Conservation (phyloP, 2,113 vertebrate species). For the Lepisosteus osseus region DNA sequence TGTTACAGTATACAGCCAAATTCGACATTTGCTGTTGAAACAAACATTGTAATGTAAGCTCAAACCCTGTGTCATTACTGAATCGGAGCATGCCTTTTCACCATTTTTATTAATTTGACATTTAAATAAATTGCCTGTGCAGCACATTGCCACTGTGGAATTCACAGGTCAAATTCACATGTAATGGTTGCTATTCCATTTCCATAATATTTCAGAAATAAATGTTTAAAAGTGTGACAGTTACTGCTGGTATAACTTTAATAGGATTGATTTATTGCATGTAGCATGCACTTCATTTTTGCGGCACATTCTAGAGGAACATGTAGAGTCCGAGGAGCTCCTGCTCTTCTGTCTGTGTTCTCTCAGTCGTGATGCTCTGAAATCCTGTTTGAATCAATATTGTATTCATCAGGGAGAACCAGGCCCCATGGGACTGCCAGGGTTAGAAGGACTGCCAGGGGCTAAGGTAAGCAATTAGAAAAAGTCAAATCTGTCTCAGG, state of each 20-base stretch:
- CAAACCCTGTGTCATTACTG: constrained; percentile 9
- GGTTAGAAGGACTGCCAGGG: constrained; percentile 89
- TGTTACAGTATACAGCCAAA: too few species aligned
- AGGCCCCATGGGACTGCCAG: constrained; percentile 90
- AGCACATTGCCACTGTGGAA: constrained; percentile 49
- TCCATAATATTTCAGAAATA: too few species aligned
- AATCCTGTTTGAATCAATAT: constrained; percentile 19
- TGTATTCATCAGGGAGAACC: constrained; percentile 80
- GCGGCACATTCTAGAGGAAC: too few species aligned
- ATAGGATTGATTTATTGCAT: too few species aligned
- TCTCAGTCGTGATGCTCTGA: too few species aligned
- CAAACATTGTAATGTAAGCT: too few species aligned
- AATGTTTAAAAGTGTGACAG: too few species aligned
- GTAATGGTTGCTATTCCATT: constrained; percentile 6
- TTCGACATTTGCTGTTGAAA: too few species aligned
- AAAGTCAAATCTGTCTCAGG: neutral
- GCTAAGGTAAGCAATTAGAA: constrained; percentile 76
- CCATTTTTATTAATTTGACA: constrained; percentile 69
- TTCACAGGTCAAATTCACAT: constrained; percentile 68
- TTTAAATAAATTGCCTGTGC: constrained; percentile 69
- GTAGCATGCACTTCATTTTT: too few species aligned
- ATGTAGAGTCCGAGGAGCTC: too few species aligned
- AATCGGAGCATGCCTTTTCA: constrained; percentile 42
- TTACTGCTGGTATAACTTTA: too few species aligned
- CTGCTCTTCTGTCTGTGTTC: too few species aligned